Conservation (phyloP, 1,140 invertebrate species). For the Archivesica marissinica region DNA sequence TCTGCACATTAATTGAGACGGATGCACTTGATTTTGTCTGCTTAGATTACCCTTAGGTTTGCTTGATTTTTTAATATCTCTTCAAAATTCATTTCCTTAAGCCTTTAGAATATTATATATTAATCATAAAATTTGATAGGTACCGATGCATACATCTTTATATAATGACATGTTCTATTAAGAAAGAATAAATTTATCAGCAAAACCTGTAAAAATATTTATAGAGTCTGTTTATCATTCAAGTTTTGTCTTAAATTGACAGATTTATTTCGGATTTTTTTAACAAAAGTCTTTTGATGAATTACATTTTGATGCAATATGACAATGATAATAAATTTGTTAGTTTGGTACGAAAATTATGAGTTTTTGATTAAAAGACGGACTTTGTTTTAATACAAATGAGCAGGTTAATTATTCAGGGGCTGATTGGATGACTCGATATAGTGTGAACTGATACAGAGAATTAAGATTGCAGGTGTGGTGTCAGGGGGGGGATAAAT, state of each 20-base stretch:
- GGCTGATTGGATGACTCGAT: too few species aligned
- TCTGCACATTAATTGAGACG: not conserved
- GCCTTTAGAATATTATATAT: conserved; percentile 15
- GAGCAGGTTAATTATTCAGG: too few species aligned
- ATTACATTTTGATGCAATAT: conserved; percentile 14
- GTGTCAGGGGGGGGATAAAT: too few species aligned
- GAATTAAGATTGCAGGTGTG: too few species aligned
- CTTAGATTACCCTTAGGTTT: not conserved
- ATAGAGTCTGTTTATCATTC: conserved; percentile 55
- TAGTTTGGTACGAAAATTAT: conserved; percentile 15
- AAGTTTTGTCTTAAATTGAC: conserved; percentile 53
- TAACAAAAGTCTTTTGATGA: conserved; percentile 43
- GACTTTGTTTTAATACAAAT: too few species aligned
- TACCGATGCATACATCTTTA: conserved; percentile 46
- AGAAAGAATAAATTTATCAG: conserved; percentile 61
- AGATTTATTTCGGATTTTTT: conserved; percentile 60
- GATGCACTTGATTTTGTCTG: not conserved
- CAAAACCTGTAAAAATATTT: conserved; percentile 57
- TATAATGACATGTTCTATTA: conserved; percentile 36
- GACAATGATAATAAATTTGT: conserved; percentile 41
- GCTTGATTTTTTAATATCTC: conserved; percentile 14
- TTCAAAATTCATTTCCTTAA: conserved; percentile 46
- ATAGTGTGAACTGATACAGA: too few species aligned
- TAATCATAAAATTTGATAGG: conserved; percentile 51
- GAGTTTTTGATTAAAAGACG: not conserved